Conservation (phyloP, 2,113 vertebrate genomes). For the Varanus komodoensis region DNA sequence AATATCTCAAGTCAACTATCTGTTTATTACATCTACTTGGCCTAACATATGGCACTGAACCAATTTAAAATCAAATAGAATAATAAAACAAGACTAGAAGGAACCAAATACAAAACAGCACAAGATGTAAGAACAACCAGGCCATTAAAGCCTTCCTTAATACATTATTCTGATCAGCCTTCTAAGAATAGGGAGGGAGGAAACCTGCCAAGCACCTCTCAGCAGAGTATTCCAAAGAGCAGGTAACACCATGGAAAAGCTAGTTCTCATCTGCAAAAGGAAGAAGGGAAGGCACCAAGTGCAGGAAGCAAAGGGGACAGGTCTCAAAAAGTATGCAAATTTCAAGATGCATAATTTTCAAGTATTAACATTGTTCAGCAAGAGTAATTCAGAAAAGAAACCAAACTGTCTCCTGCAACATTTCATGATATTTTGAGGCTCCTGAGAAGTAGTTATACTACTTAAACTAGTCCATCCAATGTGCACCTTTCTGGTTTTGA, state of each 20-base stretch:
- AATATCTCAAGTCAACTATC: neutral
- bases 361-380: neutral
- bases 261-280: neutral
- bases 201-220: neutral
- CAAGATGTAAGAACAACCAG: neutral
- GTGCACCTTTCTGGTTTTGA: too few relatives aligned
- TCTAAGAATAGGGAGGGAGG: neutral
- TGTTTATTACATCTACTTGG: neutral
- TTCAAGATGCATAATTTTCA: neutral
- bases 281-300: neutral
- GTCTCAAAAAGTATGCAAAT: neutral
- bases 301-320: neutral
- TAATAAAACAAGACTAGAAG: neutral
- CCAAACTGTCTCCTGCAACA: neutral
- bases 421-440: neutral
- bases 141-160: neutral
- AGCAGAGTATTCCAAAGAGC: neutral
- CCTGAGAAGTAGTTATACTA: neutral
- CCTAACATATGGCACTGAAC: neutral
- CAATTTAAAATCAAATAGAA: neutral
- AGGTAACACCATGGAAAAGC: neutral
- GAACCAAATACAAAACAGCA: neutral
- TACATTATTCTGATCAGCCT: neutral
- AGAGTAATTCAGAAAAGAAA: neutral
- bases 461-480: neutral